Conservation (phyloP, 2,113 vertebrate genomes). For the Arothron firmamentum region DNA sequence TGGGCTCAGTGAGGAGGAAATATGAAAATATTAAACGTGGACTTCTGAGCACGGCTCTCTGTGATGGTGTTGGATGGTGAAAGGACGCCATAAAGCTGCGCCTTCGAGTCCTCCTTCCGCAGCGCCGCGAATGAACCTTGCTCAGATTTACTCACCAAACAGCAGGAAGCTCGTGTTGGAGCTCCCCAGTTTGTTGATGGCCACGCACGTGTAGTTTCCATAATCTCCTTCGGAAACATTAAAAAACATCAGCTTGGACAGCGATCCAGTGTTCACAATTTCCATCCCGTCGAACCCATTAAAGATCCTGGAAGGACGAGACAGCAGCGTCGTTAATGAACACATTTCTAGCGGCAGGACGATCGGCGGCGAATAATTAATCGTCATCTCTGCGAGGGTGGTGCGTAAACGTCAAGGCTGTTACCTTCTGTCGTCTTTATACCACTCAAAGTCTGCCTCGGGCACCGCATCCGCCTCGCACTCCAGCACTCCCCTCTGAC, state of each 20-base stretch:
- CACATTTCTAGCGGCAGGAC: background rate
- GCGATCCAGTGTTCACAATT: conserved; percentile 82
- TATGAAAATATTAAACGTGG: no score
- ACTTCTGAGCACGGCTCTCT: no score
- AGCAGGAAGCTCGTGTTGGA: conserved; percentile 90
- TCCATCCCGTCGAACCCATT: conserved; percentile 86
- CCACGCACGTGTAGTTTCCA: conserved; percentile 95
- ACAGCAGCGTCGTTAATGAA: background rate
- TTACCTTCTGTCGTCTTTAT: conserved; percentile 92
- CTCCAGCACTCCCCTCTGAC: conserved; percentile 86
- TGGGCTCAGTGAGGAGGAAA: no score
- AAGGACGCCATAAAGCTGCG: no score
- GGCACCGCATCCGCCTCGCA: conserved; percentile 92
- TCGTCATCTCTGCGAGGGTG: background rate
- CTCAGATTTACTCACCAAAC: conserved; percentile 81
- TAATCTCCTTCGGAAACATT: conserved; percentile 94
- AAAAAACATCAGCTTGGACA: conserved; percentile 91
- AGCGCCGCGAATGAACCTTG: background rate
- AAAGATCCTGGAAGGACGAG: conserved; percentile 74
- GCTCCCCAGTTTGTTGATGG: conserved; percentile 89
- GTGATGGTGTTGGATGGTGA: no score
- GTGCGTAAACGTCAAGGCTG: conserved; percentile 3
- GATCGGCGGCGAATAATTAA: background rate
- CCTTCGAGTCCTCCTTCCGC: no score
- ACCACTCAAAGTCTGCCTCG: conserved; percentile 92